A percentile compares a stretch with the other conserved stretches of the same genome.
These are phyloP conservation scores for Otocyon megalotis DNA, from an alignment of 2,113 vertebrate species.

Conservation along the genomic window DNA sequence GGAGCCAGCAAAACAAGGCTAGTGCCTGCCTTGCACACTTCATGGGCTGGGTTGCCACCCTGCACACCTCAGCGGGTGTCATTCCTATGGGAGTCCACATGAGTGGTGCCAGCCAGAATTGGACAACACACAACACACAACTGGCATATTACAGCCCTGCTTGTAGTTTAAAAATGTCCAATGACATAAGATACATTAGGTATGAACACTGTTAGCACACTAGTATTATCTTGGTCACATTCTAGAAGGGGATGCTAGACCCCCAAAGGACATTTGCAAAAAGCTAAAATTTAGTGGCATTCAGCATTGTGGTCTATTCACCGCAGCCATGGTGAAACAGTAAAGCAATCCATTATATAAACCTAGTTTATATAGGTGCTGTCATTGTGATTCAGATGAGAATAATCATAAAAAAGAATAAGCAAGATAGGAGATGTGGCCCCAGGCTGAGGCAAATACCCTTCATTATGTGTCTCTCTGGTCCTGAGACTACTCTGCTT, in stretches of 20 bases:
- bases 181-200: not conserved
- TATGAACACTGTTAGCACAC: not conserved
- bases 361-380: not conserved
- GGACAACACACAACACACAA: not conserved
- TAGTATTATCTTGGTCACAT: not conserved
- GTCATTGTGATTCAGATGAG: not conserved
- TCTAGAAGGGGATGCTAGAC: conserved; percentile 21
- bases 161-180: conserved; percentile 28
- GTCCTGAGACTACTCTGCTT: not conserved
- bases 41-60: not conserved
- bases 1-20: conserved; percentile 13
- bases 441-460: not conserved
- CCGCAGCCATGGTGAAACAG: not conserved
- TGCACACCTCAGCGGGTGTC: not conserved
- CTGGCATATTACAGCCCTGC: not conserved
- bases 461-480: not conserved
- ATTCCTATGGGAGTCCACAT: not conserved
- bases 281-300: conserved; percentile 31
- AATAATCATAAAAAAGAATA: not conserved
- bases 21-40: not conserved
- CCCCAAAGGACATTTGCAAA: not conserved
- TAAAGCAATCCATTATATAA: not conserved
- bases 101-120: not conserved
- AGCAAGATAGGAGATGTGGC: not conserved
- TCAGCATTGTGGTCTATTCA: not conserved